A percentile compares a stretch with the other conserved stretches of the same genome.
These are phyloP conservation scores for Clarias magur DNA, from an alignment of 2,113 vertebrate species.

Conservation along the genomic window DNA sequence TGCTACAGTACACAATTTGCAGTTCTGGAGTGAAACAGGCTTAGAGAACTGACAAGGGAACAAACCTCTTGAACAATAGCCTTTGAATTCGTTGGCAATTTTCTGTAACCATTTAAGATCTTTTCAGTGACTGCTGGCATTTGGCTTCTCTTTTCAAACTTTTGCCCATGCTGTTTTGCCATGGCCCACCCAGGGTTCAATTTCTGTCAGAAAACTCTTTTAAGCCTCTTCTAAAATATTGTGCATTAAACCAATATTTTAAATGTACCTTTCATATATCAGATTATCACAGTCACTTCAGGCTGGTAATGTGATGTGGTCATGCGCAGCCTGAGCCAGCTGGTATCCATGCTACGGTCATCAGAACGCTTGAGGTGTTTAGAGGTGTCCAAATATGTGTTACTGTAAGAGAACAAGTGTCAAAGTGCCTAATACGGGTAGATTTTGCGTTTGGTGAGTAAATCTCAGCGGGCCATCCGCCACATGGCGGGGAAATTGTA, in stretches of 20 bases:
- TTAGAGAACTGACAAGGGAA: background rate
- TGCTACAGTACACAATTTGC: background rate
- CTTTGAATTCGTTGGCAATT: background rate
- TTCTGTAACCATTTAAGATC: background rate
- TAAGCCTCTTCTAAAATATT: background rate
- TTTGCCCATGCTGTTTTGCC: background rate
- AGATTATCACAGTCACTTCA: background rate
- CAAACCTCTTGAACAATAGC: background rate
- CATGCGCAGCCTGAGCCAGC: background rate
- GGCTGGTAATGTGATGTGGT: too few species aligned
- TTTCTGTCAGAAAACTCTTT: background rate
- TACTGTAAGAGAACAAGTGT: background rate
- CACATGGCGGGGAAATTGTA: too few species aligned
- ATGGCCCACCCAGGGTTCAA: background rate
- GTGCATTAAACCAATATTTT: background rate
- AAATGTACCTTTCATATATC: background rate
- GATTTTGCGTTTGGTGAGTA: too few species aligned
- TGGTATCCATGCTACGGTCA: background rate
- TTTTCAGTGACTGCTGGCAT: background rate
- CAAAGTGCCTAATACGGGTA: background rate
- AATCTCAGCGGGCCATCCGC: too few species aligned
- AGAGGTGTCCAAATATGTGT: background rate
- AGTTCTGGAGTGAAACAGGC: background rate
- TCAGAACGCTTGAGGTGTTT: background rate
- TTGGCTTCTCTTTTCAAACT: background rate